Evolutionary conservation across 2,113 vertebrate genomes (phyloP).

Genomic region (Herpailurus yagouaroundi): DNA sequence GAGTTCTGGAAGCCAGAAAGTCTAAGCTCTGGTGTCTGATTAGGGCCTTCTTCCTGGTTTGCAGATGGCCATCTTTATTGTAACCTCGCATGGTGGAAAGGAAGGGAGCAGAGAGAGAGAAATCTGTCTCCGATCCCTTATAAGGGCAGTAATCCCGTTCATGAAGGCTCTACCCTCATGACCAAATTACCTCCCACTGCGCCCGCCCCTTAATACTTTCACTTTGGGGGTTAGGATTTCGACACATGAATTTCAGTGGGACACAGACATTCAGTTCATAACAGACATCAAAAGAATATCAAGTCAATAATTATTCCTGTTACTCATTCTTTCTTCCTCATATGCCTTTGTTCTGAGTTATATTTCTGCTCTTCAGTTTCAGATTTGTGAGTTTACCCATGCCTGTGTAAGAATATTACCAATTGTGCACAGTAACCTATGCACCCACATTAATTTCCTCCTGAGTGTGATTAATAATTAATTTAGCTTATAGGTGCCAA

Average conservation of each 20-base stretch:
- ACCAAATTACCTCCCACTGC: neutral
- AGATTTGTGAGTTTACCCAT: neutral
- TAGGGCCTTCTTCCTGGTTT: neutral
- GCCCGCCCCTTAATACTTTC: neutral
- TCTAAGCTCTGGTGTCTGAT: neutral
- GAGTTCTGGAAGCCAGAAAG: neutral
- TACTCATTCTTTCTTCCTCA: neutral
- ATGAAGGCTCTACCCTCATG: neutral
- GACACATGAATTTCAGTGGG: neutral
- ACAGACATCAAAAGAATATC: neutral
- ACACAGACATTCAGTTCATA: neutral
- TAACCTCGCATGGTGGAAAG: neutral
- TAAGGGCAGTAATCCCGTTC: neutral
- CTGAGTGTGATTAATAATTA: neutral
- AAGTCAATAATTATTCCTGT: neutral
- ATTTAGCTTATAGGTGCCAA: neutral
- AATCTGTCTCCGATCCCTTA: neutral
- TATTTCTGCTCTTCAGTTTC: neutral
- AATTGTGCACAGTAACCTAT: neutral
- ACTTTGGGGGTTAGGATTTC: neutral
- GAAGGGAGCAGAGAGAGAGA: neutral
- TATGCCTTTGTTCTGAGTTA: neutral
- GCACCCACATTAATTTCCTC: neutral
- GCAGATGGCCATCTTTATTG: neutral
- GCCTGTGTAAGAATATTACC: neutral